Evolutionary conservation across 2,797 vertebrate species (phyloP), one percentile per base, ranked within the genome.

Genomic region (Garrulus glandarius): DNA sequence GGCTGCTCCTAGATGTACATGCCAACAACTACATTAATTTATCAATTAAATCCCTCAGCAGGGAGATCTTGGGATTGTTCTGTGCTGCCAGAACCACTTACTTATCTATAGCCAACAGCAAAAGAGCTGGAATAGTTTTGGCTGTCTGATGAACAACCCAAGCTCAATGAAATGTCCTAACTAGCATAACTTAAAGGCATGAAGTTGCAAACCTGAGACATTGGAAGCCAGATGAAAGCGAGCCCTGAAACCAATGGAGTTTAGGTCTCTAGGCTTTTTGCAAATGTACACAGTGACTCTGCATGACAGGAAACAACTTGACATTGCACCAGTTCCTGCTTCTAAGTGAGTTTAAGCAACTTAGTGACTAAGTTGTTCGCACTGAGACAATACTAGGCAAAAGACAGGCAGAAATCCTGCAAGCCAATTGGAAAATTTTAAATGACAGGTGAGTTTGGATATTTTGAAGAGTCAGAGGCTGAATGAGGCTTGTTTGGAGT

Each of bases 21-120:
- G 95, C 92, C 95, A 97, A 79, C 19, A 81, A 63, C 37, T 92
- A 65, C 93, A 95, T 95, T 96, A 96, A 90, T 53, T 93, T 86
- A 90, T 89, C 87, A 94, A 86, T 92, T 92, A 81, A 90, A 92
- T 70, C 29, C 39, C 72, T 67, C 83, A 60, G 61, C 43, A 64
- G 60, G 30, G 56, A 94, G 46, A 81, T 47, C 57, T 81, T 65
- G 72, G 61, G 43, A 44, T 69, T 65, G 50, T 32, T 39, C 34
- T 65, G 46, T 44, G 53, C 76, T 95, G 89, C 50, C 76, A 96
- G 76, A 88, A 85, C 18, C 36, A 27, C 34, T 85, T 86, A 43
- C 87, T 64, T 75, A 92, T 89, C 81, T 76, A 47, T 6, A 92
- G 67, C 26, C 65, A 86, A 78, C 57, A 94, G 30, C 5, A 1